Evolutionary conservation across 2,797 vertebrate genomes (phyloP).

Genomic region (Tangara arthus): DNA sequence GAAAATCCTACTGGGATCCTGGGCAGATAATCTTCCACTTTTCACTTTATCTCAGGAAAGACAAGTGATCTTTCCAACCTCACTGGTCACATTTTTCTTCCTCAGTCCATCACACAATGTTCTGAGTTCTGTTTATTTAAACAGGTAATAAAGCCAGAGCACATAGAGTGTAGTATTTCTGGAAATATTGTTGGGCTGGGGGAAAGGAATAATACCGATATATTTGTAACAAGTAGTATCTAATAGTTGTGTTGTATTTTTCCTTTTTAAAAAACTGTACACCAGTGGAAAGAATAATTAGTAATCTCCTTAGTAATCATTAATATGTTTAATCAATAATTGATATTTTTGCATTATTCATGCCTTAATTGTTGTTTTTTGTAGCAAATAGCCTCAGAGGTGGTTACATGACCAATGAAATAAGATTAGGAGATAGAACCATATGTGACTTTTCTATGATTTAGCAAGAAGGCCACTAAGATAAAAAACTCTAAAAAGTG

Average conservation of each 20-base stretch:
- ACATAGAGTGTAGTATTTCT: background rate
- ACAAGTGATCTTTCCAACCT: background rate
- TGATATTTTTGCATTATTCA: background rate
- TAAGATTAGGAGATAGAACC: background rate
- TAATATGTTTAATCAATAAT: background rate
- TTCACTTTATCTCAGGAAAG: background rate
- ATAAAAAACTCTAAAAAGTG: background rate
- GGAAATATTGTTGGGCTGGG: background rate
- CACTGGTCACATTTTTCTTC: background rate
- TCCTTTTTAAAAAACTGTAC: background rate
- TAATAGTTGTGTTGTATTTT: background rate
- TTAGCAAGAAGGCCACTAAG: background rate
- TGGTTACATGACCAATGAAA: background rate
- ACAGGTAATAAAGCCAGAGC: background rate
- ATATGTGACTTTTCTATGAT: background rate
- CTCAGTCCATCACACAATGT: background rate
- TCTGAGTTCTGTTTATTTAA: background rate
- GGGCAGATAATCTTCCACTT: background rate
- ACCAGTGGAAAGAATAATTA: background rate
- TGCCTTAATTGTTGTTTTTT: background rate
- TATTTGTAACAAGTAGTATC: background rate
- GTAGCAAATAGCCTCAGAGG: background rate
- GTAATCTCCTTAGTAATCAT: background rate
- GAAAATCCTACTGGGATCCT: background rate
- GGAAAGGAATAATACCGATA: background rate